Evolutionary conservation across 2,797 vertebrate genomes (phyloP).

Genomic region (Poeciliopsis presidionis): DNA sequence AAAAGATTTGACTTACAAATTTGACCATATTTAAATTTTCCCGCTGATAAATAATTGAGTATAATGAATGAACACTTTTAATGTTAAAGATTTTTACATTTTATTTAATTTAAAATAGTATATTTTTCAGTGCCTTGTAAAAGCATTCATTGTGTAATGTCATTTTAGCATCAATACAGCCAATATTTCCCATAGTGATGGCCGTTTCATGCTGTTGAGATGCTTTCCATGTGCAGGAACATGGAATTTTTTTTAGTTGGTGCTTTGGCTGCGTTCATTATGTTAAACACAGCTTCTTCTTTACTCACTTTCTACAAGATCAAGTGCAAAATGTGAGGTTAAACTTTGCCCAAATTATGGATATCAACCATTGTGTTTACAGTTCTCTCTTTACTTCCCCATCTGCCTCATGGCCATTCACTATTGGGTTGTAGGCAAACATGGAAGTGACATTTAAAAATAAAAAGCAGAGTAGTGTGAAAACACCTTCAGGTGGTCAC

Average conservation of each 20-base stretch:
- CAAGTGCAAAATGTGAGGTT: background rate
- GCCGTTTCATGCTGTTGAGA: background rate
- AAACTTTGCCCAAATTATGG: background rate
- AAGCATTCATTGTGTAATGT: background rate
- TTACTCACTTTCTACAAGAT: background rate
- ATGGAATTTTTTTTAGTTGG: background rate
- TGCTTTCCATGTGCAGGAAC: background rate
- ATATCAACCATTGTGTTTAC: background rate
- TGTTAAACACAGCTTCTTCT: background rate
- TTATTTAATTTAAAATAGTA: too few relatives aligned
- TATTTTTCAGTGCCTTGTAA: background rate
- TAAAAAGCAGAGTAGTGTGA: slow-evolving; percentile 33
- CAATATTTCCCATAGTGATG: background rate
- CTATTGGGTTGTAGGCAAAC: slow-evolving; percentile 37
- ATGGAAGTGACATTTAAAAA: slow-evolving; percentile 47
- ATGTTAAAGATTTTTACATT: background rate
- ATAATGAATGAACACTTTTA: background rate
- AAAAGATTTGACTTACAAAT: background rate
- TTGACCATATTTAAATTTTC: background rate
- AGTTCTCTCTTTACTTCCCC: background rate
- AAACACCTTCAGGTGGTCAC: slow-evolving; percentile 43
- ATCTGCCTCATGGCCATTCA: slow-evolving; percentile 9
- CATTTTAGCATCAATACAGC: background rate
- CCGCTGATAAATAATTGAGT: background rate
- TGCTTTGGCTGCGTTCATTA: background rate